Evolutionary conservation across 2,888 invertebrate species (phyloP).

Genomic region (Drosophila monieri): DNA sequence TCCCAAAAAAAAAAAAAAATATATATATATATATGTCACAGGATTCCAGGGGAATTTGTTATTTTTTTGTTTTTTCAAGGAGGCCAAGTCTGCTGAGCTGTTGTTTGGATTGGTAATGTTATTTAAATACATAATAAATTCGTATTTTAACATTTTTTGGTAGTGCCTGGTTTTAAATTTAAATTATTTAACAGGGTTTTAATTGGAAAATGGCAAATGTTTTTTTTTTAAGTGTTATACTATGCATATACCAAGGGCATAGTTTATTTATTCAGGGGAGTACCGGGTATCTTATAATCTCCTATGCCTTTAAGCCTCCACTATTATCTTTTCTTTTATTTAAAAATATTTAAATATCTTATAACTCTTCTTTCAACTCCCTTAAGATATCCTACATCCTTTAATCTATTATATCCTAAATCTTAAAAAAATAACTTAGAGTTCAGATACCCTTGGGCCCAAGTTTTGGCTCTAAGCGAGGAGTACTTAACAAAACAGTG

Average conservation of each 20-base stretch:
- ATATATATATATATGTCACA: conserved; percentile 9
- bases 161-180: neutral
- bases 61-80: neutral
- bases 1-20: conserved; percentile 1
- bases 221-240: too few species aligned
- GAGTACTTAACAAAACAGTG: conserved; percentile 20
- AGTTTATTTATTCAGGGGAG: neutral
- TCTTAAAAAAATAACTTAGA: too few species aligned
- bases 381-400: too few species aligned
- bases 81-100: conserved; percentile 10
- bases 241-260: too few species aligned
- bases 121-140: conserved; percentile 59
- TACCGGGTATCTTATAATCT: neutral
- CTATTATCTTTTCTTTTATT: too few species aligned
- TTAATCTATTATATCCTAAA: too few species aligned
- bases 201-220: neutral
- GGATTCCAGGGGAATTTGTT: conserved; percentile 17
- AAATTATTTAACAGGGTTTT: conserved; percentile 5
- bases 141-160: conserved; percentile 34
- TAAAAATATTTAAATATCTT: too few species aligned
- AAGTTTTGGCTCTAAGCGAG: neutral
- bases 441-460: neutral
- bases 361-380: too few species aligned
- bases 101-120: conserved; percentile 45
- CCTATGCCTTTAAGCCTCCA: too few species aligned